phyloP scores from a whole-genome alignment of 2,113 vertebrate species.

The Kobus ellipsiprymnus region DNA sequence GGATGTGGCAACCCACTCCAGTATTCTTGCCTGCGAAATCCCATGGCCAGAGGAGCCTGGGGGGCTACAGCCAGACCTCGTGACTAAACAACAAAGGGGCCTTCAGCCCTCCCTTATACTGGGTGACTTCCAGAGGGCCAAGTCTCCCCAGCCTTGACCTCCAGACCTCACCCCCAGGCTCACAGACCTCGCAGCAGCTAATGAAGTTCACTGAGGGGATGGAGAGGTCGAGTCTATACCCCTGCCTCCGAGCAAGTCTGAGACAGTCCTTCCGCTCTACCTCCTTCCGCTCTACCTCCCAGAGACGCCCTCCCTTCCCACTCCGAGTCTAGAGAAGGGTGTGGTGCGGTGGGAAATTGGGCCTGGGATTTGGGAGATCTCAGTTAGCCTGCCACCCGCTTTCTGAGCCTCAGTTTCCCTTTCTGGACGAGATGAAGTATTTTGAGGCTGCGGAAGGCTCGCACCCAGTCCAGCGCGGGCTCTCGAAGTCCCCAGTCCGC shows the following conservation, averaged over 20 bases:
- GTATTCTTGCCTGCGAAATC: not conserved
- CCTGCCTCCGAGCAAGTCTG: not conserved
- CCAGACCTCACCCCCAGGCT: not conserved
- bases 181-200: not conserved
- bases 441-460: accelerated
- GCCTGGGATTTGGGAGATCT: not conserved
- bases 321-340: not conserved
- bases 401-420: not conserved
- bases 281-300: not conserved
- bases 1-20: not conserved
- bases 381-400: not conserved
- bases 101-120: not conserved
- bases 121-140: not conserved
- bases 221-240: not conserved
- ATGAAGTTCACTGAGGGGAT: not conserved
- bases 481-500: not conserved
- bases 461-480: accelerated
- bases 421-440: not conserved
- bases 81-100: not conserved
- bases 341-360: not conserved
- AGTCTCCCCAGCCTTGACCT: not conserved
- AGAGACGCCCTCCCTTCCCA: not conserved
- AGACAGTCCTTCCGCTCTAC: too few species aligned
- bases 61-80: not conserved
- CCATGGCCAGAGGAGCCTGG: not conserved